phyloP scores from a whole-genome alignment of 2,797 vertebrate genomes.

The Rhinoraja longicauda region DNA sequence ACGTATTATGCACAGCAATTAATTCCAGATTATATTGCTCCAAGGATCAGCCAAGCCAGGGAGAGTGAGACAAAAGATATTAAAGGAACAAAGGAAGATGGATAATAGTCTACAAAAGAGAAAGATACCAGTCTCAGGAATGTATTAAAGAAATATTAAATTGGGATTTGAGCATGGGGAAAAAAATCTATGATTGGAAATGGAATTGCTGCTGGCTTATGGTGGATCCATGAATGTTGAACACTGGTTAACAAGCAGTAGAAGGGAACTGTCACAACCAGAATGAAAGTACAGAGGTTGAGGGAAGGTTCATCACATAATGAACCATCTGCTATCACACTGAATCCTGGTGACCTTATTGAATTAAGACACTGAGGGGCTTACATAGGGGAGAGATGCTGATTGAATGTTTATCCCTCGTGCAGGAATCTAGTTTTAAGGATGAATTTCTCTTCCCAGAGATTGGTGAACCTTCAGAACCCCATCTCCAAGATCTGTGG shows the following conservation, averaged over 20 bases:
- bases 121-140: neutral
- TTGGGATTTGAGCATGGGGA: neutral
- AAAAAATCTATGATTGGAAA: neutral
- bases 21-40: neutral
- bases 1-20: neutral
- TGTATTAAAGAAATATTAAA: constrained; percentile 38
- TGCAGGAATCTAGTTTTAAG: no score
- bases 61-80: constrained; percentile 28
- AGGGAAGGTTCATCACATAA: neutral
- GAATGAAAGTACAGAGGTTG: neutral
- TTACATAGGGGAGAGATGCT: no score
- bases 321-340: neutral
- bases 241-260: neutral
- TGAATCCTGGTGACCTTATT: neutral
- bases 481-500: no score
- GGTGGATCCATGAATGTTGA: neutral
- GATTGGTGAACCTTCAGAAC: no score
- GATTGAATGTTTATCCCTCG: no score
- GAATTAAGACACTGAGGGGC: no score
- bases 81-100: neutral
- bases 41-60: neutral
- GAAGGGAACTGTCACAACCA: neutral
- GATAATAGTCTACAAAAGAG: neutral
- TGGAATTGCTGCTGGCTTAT: neutral
- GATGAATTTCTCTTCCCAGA: no score